Evolutionary conservation across 2,113 vertebrate species (phyloP).

Genomic region (Plecturocebus donacophilus): DNA sequence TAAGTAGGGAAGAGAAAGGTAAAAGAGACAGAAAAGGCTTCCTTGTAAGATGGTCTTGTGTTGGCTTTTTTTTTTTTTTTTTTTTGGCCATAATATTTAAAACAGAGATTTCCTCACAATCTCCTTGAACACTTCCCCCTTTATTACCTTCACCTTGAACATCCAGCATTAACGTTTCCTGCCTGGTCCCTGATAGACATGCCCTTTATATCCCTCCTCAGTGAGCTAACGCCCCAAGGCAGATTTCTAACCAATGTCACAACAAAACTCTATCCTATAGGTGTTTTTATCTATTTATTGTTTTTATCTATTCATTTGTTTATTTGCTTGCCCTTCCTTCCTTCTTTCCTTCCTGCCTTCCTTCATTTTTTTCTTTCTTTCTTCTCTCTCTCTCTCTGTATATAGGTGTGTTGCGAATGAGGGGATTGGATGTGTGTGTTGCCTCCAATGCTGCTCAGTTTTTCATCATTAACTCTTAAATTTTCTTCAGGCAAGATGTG

Average conservation of each 20-base stretch:
- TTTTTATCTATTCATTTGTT: too few relatives aligned
- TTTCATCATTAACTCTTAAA: background rate
- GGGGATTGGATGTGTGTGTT: background rate
- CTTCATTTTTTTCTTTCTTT: too few relatives aligned
- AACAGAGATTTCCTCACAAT: background rate
- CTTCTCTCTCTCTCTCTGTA: background rate
- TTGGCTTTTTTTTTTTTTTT: background rate
- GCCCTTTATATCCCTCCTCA: background rate
- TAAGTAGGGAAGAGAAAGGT: background rate
- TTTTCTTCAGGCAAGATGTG: background rate
- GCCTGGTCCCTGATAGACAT: background rate
- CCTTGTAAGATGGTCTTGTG: background rate
- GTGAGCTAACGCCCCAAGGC: background rate
- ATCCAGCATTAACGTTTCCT: background rate
- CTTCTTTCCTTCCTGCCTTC: rapidly evolving
- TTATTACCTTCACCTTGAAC: background rate
- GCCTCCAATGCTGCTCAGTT: background rate
- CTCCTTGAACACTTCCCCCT: background rate
- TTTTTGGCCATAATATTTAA: background rate
- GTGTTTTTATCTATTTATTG: background rate
- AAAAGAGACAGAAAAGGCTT: background rate
- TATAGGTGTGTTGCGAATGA: background rate
- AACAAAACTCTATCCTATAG: background rate
- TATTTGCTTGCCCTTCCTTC: too few relatives aligned
- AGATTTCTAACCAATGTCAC: background rate